Evolutionary conservation across 2,888 invertebrate species (phyloP).

Genomic region (Drymonia ruficornis): DNA sequence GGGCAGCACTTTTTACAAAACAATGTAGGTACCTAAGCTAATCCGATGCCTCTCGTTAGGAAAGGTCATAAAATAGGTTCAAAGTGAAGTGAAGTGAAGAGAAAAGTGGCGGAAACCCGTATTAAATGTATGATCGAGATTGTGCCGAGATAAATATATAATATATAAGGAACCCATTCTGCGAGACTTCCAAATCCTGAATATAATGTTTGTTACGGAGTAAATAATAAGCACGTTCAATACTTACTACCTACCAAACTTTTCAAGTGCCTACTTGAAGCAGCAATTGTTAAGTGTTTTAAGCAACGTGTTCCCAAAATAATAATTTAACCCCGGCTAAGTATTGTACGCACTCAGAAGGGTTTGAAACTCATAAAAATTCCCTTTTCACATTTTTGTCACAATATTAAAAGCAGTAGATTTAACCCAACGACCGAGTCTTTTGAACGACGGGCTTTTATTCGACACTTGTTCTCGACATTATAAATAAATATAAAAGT

Average conservation of each 20-base stretch:
- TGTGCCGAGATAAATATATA: conserved; percentile 43
- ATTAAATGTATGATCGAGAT: conserved; percentile 43
- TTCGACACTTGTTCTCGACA: conserved; percentile 1
- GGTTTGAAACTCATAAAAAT: conserved; percentile 3
- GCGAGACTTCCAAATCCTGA: conserved; percentile 21
- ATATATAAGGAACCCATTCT: conserved; percentile 37
- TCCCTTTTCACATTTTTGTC: not conserved
- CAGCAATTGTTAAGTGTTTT: not conserved
- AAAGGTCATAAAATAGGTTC: conserved; percentile 27
- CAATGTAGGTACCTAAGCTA: not conserved
- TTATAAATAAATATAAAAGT: conserved; percentile 20
- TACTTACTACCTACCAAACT: no score
- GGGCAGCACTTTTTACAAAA: not conserved
- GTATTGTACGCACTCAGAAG: not conserved
- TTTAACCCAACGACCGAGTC: conserved; percentile 1
- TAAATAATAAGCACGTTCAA: no score
- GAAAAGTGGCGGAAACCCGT: conserved; percentile 33
- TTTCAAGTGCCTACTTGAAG: not conserved
- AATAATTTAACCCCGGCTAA: conserved; percentile 1
- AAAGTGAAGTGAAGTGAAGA: no score
- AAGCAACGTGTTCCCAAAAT: conserved; percentile 2
- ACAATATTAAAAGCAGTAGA: conserved; percentile 3
- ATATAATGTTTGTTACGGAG: conserved; percentile 16
- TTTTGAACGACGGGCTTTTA: conserved; percentile 1
- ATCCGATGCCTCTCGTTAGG: conserved; percentile 7